These are phyloP conservation scores for Origma solitaria DNA, from an alignment of 2,113 vertebrate genomes.

Conservation along the genomic window DNA sequence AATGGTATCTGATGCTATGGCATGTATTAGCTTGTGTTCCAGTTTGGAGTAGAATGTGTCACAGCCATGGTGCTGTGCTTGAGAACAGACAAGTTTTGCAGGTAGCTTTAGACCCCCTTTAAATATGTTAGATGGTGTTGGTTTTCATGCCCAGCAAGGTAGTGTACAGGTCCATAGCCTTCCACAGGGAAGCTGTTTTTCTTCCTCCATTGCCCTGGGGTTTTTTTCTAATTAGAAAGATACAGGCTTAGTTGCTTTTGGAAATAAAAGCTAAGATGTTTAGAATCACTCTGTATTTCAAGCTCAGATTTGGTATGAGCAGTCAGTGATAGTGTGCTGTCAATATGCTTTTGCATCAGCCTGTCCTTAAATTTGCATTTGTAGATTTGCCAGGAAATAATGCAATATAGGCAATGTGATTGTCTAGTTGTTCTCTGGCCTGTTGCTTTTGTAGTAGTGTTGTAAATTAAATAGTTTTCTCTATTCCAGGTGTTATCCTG, in stretches of 20 bases:
- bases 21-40: neutral
- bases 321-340: neutral
- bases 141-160: neutral
- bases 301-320: neutral
- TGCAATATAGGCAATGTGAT: neutral
- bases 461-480: neutral
- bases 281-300: neutral
- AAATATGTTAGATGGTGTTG: neutral
- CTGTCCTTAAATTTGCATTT: neutral
- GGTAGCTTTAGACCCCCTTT: neutral
- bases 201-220: neutral
- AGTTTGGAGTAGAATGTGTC: neutral
- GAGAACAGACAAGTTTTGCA: neutral
- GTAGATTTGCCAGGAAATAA: neutral
- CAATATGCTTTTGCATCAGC: neutral
- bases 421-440: neutral
- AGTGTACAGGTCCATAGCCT: neutral
- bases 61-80: neutral
- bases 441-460: neutral
- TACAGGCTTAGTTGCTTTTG: neutral
- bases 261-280: neutral
- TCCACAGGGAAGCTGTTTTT: neutral
- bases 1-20: neutral
- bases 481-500: slow-evolving; percentile 86
- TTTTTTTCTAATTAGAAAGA: neutral